These are phyloP conservation scores for Amyelois transitella DNA, from an alignment of 1,140 invertebrate species.

Conservation along the genomic window DNA sequence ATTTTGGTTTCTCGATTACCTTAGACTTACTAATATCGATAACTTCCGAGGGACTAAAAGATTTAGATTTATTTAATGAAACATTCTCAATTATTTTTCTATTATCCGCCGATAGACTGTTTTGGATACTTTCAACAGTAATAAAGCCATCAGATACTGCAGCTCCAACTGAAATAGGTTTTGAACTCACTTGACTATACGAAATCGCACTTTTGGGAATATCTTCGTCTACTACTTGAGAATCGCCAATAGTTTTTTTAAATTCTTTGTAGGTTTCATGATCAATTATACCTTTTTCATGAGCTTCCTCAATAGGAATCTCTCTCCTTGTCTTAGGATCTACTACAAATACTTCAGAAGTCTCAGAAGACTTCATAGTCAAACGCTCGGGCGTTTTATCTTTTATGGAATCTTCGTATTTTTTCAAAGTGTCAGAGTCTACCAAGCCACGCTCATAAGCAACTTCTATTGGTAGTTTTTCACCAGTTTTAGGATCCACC, in stretches of 20 bases:
- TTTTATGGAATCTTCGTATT: slow-evolving; percentile 68
- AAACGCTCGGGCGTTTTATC: slow-evolving; percentile 40
- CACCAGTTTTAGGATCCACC: slow-evolving; percentile 84
- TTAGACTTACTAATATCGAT: slow-evolving; percentile 57
- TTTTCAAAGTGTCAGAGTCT: slow-evolving; percentile 77
- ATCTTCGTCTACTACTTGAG: slow-evolving; percentile 5
- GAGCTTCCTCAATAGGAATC: slow-evolving; percentile 33
- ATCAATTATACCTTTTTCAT: slow-evolving; percentile 32
- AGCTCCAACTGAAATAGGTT: slow-evolving; percentile 53
- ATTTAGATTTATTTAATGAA: slow-evolving; percentile 43
- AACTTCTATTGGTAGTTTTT: slow-evolving; percentile 84
- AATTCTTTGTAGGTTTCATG: slow-evolving; percentile 26
- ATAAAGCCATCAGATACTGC: slow-evolving; percentile 66
- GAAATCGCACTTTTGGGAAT: too few species aligned
- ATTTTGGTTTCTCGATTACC: slow-evolving; percentile 81
- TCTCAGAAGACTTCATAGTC: slow-evolving; percentile 74
- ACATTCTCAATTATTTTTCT: slow-evolving; percentile 42
- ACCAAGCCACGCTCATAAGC: slow-evolving; percentile 86
- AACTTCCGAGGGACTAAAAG: slow-evolving; percentile 46
- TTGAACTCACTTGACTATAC: slow-evolving; percentile 22
- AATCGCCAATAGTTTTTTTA: slow-evolving; percentile 11
- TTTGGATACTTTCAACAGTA: slow-evolving; percentile 61
- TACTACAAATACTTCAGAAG: slow-evolving; percentile 22
- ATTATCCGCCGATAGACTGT: slow-evolving; percentile 48
- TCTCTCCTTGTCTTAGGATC: slow-evolving; percentile 36